Evolutionary conservation across 2,888 invertebrate genomes (phyloP), one percentile per base, ranked within the genome.

Genomic region (Agonum fuliginosum): DNA sequence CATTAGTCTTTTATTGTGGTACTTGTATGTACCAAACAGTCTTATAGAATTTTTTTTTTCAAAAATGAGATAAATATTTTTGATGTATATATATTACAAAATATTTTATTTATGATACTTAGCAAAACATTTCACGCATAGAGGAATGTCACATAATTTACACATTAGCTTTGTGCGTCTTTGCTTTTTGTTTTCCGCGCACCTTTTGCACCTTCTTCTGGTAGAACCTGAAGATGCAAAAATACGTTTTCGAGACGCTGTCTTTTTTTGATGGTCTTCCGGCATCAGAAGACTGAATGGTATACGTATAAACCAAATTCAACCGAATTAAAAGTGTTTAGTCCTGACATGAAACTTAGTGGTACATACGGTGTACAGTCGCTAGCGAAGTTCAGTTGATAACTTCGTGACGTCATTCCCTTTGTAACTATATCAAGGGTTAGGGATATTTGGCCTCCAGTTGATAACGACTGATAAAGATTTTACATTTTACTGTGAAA

Each of bases 101-200:
- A 51, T 78, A 78, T 62, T 76, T 58, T 22, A 46, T 43, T 24
- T 71, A 79, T 73, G 54, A 79, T 72, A 62, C 19, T 17, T 67
- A 37, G 67, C 51, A 46, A 41, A 78, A 73, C 78, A 73, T 78
- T 73, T 79, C 78, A n/a, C n/a, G n/a, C n/a, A n/a, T n/a, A n/a
- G n/a, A n/a, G n/a, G n/a, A n/a, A n/a, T n/a, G n/a, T n/a, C n/a
- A 73, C 73, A 76, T 30, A 73, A 41, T 74, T 74, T 41, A 77
- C 79, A 80, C 34, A 80, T 51, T 43, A 41, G 72, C 62, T 69
- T 79, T 72, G 79, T 79, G 43, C 79, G 54, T 54, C 37, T 79
- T 79, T 80, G 78, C 17, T 8, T 72, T 73, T 67, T 48, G 12
- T 65, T 51, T 69, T 65, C 67, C 0, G 69, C 24, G 65, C 78